A percentile compares a stretch with the other conserved stretches of the same genome.
Evolutionary conservation across 2,888 invertebrate genomes (phyloP).

Genomic region (Pseudoips prasinana): DNA sequence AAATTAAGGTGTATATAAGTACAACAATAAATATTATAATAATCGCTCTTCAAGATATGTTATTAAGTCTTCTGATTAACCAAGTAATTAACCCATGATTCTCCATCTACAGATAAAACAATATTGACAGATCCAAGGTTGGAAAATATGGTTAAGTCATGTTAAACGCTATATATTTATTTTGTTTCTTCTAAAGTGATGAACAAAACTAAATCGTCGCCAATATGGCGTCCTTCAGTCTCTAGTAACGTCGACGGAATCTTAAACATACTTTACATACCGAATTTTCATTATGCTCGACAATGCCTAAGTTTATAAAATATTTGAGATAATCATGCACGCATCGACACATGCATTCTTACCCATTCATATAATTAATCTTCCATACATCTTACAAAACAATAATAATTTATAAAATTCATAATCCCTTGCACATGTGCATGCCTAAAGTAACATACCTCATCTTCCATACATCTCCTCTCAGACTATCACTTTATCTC

Average conservation of each 20-base stretch:
- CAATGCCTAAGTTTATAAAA: slow-evolving; percentile 72
- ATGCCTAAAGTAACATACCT: slow-evolving; percentile 79
- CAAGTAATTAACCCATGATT: too few relatives aligned
- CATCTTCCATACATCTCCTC: slow-evolving; percentile 61
- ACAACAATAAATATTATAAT: too few relatives aligned
- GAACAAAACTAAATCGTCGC: slow-evolving; percentile 62
- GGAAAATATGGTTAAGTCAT: too few relatives aligned
- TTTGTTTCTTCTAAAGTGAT: slow-evolving; percentile 44
- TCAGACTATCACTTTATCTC: slow-evolving; percentile 67
- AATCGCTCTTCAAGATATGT: too few relatives aligned
- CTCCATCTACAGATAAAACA: too few relatives aligned
- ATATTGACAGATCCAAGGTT: too few relatives aligned
- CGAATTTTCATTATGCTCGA: slow-evolving; percentile 65
- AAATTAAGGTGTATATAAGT: too few relatives aligned
- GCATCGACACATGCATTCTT: slow-evolving; percentile 48
- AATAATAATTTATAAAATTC: slow-evolving; percentile 78
- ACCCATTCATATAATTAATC: slow-evolving; percentile 45
- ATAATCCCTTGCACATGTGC: slow-evolving; percentile 81
- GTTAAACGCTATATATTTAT: too few relatives aligned
- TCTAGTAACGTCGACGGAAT: slow-evolving; percentile 63
- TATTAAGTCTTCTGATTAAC: too few relatives aligned
- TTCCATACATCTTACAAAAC: slow-evolving; percentile 71
- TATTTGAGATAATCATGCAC: slow-evolving; percentile 58
- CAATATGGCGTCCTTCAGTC: slow-evolving; percentile 77
- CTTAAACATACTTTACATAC: slow-evolving; percentile 66